Base-by-base conservation (phyloP, 1,140 invertebrate species). In the Heliconius himera region DNA sequence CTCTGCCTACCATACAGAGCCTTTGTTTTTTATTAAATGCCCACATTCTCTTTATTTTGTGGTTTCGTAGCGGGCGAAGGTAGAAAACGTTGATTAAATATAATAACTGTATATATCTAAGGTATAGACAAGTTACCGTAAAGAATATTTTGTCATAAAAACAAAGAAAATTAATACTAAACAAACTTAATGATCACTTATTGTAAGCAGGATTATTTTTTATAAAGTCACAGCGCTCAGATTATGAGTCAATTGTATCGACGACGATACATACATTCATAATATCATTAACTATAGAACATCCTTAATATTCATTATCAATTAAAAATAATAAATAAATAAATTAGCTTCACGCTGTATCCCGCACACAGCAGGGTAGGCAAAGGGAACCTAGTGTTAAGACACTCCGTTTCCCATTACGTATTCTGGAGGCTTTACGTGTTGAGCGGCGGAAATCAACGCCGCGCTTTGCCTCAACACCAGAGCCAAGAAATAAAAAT, bases 291-390 rank as follows among this genome's bases (percentile, higher is more conserved):
- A 79, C 56, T 46, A 77, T 26, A 74, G 66, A 66, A 51, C 54
- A 80, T 82, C 81, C 81, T 80, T 78, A 82, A 82, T 80, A 82
- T 77, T 78, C 73, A 82, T 82, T 82, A 79, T 82, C 54, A 16
- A 46, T 46, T 46, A 46, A 46, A 46, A 46, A 46, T 16, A 16
- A 46, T 4, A 46, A 16, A 46, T 16, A 46, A 16, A 46, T 46
- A 16, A 46, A 16, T 16, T 4, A 46, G 13, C 41, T 46, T 16
- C 4, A 46, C 13, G 41, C 33, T 46, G 13, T 46, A 46, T 16
- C 41, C 3, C 41, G 13, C 13, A 16, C 11, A 46, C 41, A 46
- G 13, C 3, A 46, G 41, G 41, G 11, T 46, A 46, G 11, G 41
- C 3, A 13, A 13, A 46, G 41, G 13, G 11, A 46, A 46, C 13